phyloP scores from a whole-genome alignment of 1,140 invertebrate species.

The Matsumurasca onukii region DNA sequence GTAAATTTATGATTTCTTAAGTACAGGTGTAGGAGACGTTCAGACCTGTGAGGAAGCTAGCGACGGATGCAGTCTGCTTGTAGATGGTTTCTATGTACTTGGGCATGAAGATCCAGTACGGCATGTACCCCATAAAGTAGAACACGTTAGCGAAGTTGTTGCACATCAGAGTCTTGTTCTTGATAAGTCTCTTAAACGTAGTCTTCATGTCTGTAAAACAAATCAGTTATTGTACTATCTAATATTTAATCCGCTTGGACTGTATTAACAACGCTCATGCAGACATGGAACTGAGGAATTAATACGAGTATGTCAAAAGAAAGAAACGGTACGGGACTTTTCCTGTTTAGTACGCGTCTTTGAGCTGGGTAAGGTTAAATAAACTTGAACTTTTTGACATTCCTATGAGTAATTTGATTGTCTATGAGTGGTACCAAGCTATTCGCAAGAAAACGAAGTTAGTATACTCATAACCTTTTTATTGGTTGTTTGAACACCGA shows the following conservation, averaged over 20 bases:
- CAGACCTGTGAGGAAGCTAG: slow-evolving; percentile 46
- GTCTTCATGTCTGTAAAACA: slow-evolving; percentile 53
- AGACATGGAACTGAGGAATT: not conserved
- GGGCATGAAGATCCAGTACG: slow-evolving; percentile 47
- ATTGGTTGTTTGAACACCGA: too few relatives aligned
- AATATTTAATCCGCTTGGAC: slow-evolving; percentile 32
- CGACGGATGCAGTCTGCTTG: slow-evolving; percentile 52
- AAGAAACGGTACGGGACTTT: not conserved
- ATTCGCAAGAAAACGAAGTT: too few relatives aligned
- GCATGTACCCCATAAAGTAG: slow-evolving; percentile 46
- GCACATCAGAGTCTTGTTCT: slow-evolving; percentile 59
- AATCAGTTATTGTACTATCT: too few relatives aligned
- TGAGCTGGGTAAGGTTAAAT: too few relatives aligned
- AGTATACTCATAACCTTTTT: too few relatives aligned
- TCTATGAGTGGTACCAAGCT: too few relatives aligned
- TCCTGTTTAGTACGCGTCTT: too few relatives aligned
- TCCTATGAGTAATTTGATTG: too few relatives aligned
- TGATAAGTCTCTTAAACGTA: slow-evolving; percentile 57
- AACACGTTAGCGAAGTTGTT: slow-evolving; percentile 58
- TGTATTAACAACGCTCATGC: not conserved
- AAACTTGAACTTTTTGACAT: too few relatives aligned
- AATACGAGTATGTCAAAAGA: not conserved
- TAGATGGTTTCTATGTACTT: slow-evolving; percentile 57
- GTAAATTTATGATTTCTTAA: too few relatives aligned
- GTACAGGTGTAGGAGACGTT: too few relatives aligned